Evolutionary conservation across 2,113 vertebrate species (phyloP), one percentile per base, ranked within the genome.

Genomic region (Phylloscopus whistleri): DNA sequence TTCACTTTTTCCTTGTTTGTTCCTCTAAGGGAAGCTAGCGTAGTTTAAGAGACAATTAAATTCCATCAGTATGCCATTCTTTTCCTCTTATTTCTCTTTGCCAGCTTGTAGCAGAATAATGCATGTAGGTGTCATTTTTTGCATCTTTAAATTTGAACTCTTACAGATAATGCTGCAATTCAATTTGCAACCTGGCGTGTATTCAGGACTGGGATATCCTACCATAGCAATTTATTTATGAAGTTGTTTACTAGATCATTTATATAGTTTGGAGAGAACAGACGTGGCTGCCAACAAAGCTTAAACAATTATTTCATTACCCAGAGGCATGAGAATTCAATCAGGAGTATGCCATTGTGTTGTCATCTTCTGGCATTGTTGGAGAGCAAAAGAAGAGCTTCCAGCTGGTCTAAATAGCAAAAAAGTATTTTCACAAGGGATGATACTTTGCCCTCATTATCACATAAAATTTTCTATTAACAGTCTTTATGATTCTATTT

Each of bases 61-160:
- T 89, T 79, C 76, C 53, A 53, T 82, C 28, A 35, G 5, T 43
- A 35, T 58, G 27, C 31, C 30, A 37, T 92, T 90, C 48, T 86
- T 92, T 84, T 26, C 74, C 35, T 59, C n/a, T 84, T 83, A 43
- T 13, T 92, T 93, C 33, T 87, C 41, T 83, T 87, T 74, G 73
- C 43, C 52, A 89, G 31, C 52, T 72, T 81, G 21, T 86, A 79
- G 49, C 69, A 83, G 77, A 95, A 39, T 87, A 88, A 78, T 93
- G 51, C 62, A 39, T 55, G 21, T 84, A 83, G 75, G 67, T 95
- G 60, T 90, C 46, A 69, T 49, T 82, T 93, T 76, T 86, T 77
- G 23, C 59, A 60, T 91, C 63, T 91, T 92, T 91, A 91, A 93
- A 76, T 93, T 41, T 87, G 91, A 87, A 76, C 81, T 82, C 59